Base-by-base conservation (phyloP, 2,797 vertebrate species). In the Typhlichthys subterraneus region DNA sequence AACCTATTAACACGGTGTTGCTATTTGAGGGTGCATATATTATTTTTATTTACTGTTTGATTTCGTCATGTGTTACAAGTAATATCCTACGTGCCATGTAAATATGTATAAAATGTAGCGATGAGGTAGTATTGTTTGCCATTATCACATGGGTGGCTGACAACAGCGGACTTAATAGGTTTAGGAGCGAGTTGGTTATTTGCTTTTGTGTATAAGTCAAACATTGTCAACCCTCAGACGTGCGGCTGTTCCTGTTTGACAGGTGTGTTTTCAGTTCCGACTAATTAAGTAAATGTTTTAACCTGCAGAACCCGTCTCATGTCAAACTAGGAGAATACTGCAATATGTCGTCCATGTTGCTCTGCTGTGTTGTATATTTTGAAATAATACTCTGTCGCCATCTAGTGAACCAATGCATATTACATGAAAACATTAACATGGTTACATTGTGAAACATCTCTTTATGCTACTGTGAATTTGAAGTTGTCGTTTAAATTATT, bases 251-350 rank as follows among this genome's bases (percentile, higher is more conserved):
- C 88, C 64, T 17, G 88, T 87, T 77, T 67, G 57, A 66, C 81
- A 60, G 38, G 38, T 42, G 38, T 42, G 5, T 1, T 42, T 10
- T 42, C 5, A 42, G 9, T 9, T 10, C 38, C 38, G 38, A 7
- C 7, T 42, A 29, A 29, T 29, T 29, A 29, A 4, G 23, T 42
- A 42, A 42, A 42, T 7, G 8, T 42, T 42, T 42, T 11, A 60
- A 63, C 74, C 80, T 67, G 82, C 53, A 56, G 5, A 50, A 86
- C 89, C 8, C 61, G 89, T 88, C 17, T 55, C 65, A 17, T 69
- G 38, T 57, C 47, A 61, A 12, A 12, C 1, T 50, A 23, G 52
- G 42, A 46, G 13, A 13, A 62, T n/a, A 50, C 38, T 42, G 38
- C 0, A 42, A 2, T 9, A 7, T 42, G 7, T 42, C 9, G 8